phyloP scores from a whole-genome alignment of 2,113 vertebrate genomes.

The Pyxicephalus adspersus region DNA sequence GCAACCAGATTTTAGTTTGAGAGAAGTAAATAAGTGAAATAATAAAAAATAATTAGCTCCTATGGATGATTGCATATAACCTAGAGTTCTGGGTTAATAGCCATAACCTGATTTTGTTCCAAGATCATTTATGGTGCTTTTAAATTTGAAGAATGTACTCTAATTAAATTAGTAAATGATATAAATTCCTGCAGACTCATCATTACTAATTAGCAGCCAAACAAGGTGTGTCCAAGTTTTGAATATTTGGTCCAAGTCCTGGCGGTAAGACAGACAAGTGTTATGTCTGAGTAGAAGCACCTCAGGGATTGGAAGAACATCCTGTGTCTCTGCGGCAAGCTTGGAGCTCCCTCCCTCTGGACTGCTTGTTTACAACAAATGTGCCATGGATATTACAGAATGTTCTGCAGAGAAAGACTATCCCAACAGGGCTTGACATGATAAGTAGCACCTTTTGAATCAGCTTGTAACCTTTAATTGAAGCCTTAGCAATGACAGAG shows the following conservation, averaged over 20 bases:
- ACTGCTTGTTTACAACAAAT: slow-evolving; percentile 22
- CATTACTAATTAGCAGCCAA: neutral
- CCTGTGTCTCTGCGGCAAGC: neutral
- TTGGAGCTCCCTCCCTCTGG: neutral
- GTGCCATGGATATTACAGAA: neutral
- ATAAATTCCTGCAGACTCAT: neutral
- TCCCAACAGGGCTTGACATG: neutral
- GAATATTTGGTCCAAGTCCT: neutral
- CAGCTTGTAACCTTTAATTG: slow-evolving; percentile 26
- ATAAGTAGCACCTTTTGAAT: neutral
- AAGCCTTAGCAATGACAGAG: slow-evolving; percentile 28
- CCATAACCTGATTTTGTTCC: too few relatives aligned
- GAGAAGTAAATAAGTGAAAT: too few relatives aligned
- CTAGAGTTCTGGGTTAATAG: too few relatives aligned
- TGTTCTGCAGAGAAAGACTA: neutral
- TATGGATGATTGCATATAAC: too few relatives aligned
- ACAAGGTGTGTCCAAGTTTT: slow-evolving; percentile 8
- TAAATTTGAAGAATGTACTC: too few relatives aligned
- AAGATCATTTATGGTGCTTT: too few relatives aligned
- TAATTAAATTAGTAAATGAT: neutral
- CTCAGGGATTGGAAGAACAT: neutral
- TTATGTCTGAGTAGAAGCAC: neutral
- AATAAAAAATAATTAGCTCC: too few relatives aligned
- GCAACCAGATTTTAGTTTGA: too few relatives aligned
- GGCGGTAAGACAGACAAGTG: neutral